Evolutionary conservation across 2,113 vertebrate genomes (phyloP).

Genomic region (Bungarus multicinctus): DNA sequence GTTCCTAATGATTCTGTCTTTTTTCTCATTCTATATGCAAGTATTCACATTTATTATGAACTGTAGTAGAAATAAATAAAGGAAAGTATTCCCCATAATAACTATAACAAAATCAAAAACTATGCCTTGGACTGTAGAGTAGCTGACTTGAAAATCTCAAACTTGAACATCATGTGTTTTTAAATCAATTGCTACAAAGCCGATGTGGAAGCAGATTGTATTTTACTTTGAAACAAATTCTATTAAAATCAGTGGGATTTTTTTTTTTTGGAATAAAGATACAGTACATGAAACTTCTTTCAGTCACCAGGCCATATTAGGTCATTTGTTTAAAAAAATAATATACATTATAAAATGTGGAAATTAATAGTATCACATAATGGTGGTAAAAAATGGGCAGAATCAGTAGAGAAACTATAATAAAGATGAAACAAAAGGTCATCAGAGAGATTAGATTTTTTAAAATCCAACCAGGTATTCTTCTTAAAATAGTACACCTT

Average conservation of each 20-base stretch:
- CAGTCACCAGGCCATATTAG: no score
- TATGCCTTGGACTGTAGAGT: conserved; percentile 44
- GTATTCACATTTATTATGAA: conserved; percentile 40
- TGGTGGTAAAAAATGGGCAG: not conserved
- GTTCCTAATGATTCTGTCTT: conserved; percentile 57
- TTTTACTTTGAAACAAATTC: not conserved
- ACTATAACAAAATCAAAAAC: conserved; percentile 51
- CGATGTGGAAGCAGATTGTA: not conserved
- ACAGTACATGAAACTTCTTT: not conserved
- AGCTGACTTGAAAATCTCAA: conserved; percentile 49
- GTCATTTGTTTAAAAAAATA: not conserved
- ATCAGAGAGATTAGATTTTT: not conserved
- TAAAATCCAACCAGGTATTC: not conserved
- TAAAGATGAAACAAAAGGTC: not conserved
- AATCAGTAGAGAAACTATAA: not conserved
- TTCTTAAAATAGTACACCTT: not conserved
- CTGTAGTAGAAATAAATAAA: not conserved
- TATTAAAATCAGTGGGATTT: not conserved
- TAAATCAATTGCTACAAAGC: conserved; percentile 43
- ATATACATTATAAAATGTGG: not conserved
- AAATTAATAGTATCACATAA: not conserved
- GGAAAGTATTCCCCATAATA: conserved; percentile 14
- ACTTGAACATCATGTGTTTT: conserved; percentile 56
- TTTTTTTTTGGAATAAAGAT: not conserved
- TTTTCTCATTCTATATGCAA: conserved; percentile 51